Base-by-base conservation (phyloP, 2,888 invertebrate species). In the Resseliella maxima region DNA sequence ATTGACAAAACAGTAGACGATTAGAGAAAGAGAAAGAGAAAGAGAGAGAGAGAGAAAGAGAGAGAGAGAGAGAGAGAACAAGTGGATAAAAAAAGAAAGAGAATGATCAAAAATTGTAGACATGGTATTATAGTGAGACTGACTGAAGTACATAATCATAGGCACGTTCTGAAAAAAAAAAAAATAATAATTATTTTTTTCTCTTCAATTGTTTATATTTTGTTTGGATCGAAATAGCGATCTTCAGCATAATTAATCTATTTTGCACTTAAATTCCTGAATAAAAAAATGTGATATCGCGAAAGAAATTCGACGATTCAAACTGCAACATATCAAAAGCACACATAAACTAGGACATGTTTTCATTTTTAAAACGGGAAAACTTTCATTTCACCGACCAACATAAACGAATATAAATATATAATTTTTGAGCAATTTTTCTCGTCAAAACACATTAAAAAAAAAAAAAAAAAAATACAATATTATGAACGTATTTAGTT, bases 121-220 rank as follows among this genome's bases (percentile, higher is more conserved):
- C 24, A 59, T 27, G 24, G 12, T 21, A 72, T 24, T 72, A 35
- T 72, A 31, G 35, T 15, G 72, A 72, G 72, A 72, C 72, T 72
- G 72, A 72, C 15, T 72, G 72, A 72, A 72, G 72, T 72, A 72
- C 31, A 72, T 72, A 72, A 72, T 59, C 24, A 12, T 59, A 12
- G 59, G 27, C 24, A 59, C 18, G 41, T 41, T 41, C 41, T 41
- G 41, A 41, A 8, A 41, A 5, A 41, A 41, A 8, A 41, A n/a
- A n/a, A n/a, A n/a, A n/a, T n/a, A n/a, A n/a, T n/a, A n/a, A n/a
- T n/a, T n/a, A n/a, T n/a, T n/a, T n/a, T n/a, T n/a, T n/a, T n/a
- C n/a, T n/a, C n/a, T n/a, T n/a, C n/a, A n/a, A n/a, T n/a, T n/a
- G n/a, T n/a, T n/a, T n/a, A n/a, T n/a, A n/a, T n/a, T n/a, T n/a